Percentiles rank a stretch among this genome's conserved stretches.
These are phyloP conservation scores for Rhodophaea formosa DNA, from an alignment of 2,888 invertebrate species.

Conservation along the genomic window DNA sequence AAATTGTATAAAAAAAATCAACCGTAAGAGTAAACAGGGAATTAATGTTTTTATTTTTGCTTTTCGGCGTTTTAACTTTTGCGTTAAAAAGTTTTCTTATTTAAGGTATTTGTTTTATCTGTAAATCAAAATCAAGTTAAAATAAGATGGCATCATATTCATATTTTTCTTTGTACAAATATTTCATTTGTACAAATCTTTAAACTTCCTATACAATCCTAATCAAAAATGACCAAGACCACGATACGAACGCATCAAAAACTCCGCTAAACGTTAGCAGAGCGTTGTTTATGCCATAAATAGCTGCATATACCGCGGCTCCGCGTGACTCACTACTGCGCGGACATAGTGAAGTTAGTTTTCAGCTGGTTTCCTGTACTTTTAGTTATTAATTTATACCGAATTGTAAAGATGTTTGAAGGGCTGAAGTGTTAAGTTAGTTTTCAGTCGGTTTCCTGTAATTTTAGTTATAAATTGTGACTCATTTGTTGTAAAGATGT, in stretches of 20 bases:
- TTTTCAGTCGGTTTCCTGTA: conserved; percentile 2
- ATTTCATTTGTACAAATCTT: no score
- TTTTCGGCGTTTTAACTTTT: no score
- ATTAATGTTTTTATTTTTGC: no score
- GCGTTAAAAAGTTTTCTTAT: no score
- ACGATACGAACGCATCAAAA: background rate
- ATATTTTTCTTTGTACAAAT: no score
- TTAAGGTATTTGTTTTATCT: no score
- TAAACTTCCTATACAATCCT: no score
- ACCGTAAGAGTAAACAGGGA: no score
- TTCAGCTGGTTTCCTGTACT: background rate
- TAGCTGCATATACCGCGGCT: conserved; percentile 23
- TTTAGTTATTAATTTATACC: background rate
- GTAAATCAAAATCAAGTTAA: no score
- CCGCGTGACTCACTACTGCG: conserved; percentile 7
- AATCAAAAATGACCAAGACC: no score
- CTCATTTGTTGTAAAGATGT: conserved; percentile 30
- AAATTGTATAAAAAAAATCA: no score
- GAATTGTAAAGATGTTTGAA: conserved; percentile 37
- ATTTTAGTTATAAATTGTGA: background rate
- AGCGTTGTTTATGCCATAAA: conserved; percentile 19
- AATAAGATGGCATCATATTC: no score
- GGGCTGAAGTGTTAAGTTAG: conserved; percentile 36
- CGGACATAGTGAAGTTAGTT: conserved; percentile 5
- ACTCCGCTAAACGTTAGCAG: conserved; percentile 6